These are phyloP conservation scores for Ophion costatus DNA, from an alignment of 2,888 invertebrate genomes.

Conservation along the genomic window DNA sequence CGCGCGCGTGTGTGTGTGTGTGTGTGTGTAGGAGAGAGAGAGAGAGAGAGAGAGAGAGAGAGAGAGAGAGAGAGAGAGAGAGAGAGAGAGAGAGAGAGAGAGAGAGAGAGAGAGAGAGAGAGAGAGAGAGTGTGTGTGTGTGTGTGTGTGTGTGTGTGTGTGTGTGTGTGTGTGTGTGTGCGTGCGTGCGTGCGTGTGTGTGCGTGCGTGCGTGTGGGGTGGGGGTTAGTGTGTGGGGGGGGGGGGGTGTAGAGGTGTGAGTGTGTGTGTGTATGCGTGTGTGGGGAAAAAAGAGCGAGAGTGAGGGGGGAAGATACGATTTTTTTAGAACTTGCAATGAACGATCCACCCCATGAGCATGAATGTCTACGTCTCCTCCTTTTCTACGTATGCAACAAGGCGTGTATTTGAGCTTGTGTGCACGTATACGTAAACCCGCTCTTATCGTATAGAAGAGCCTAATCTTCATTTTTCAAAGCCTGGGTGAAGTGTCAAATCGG, in stretches of 20 bases:
- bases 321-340: constrained; percentile 78
- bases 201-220: no score
- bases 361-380: constrained; percentile 69
- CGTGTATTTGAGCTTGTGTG: not conserved
- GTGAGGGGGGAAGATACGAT: constrained; percentile 48
- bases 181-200: no score
- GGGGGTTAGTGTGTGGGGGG: no score
- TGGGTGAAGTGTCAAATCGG: not conserved
- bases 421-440: not conserved
- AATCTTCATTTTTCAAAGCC: not conserved
- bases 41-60: not conserved
- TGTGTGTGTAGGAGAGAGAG: constrained; percentile 18
- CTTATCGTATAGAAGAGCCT: not conserved
- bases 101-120: constrained; percentile 28
- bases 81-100: not conserved
- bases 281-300: constrained; percentile 25
- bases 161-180: no score
- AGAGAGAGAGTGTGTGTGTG: no score
- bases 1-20: not conserved
- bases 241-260: no score
- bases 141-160: no score
- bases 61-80: not conserved
- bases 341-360: constrained; percentile 77
- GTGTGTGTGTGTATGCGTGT: no score
- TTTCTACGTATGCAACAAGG: not conserved